Conservation (phyloP, 1,140 invertebrate species). For the Apis laboriosa region DNA sequence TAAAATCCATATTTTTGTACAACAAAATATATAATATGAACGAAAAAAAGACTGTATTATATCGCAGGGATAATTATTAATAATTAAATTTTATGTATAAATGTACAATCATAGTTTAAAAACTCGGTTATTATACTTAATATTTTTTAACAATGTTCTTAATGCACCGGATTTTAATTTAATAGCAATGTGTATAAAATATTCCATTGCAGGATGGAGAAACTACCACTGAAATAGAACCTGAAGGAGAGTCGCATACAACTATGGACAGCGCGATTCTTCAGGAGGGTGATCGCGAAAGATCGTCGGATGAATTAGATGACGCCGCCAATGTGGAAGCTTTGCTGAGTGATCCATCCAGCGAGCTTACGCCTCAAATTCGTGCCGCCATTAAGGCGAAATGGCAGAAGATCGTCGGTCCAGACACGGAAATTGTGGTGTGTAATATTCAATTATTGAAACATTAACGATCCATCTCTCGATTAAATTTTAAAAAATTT, state of each 20-base stretch:
- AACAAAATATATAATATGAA: too few species aligned
- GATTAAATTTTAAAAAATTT: too few species aligned
- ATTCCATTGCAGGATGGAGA: slow-evolving; percentile 78
- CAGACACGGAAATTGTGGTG: slow-evolving; percentile 93
- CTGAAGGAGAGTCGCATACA: slow-evolving; percentile 85
- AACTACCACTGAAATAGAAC: slow-evolving; percentile 84
- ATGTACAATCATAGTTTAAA: too few species aligned
- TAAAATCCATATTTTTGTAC: too few species aligned
- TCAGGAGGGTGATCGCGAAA: slow-evolving; percentile 81
- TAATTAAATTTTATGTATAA: too few species aligned
- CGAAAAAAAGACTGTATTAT: too few species aligned
- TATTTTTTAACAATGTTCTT: too few species aligned
- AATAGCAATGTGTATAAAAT: too few species aligned
- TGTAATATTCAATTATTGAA: slow-evolving; percentile 46
- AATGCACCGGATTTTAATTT: too few species aligned
- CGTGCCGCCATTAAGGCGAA: slow-evolving; percentile 90
- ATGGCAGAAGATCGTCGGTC: slow-evolving; percentile 92
- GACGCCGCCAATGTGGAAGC: slow-evolving; percentile 79
- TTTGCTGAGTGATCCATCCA: slow-evolving; percentile 81
- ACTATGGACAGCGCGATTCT: slow-evolving; percentile 84
- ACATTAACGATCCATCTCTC: too few species aligned
- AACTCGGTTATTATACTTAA: too few species aligned
- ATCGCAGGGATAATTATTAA: too few species aligned
- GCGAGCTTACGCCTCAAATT: slow-evolving; percentile 85
- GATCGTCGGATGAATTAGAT: slow-evolving; percentile 83